These are phyloP conservation scores for Cyprinodon brontotheroides DNA, from an alignment of 2,113 vertebrate genomes.

Conservation along the genomic window DNA sequence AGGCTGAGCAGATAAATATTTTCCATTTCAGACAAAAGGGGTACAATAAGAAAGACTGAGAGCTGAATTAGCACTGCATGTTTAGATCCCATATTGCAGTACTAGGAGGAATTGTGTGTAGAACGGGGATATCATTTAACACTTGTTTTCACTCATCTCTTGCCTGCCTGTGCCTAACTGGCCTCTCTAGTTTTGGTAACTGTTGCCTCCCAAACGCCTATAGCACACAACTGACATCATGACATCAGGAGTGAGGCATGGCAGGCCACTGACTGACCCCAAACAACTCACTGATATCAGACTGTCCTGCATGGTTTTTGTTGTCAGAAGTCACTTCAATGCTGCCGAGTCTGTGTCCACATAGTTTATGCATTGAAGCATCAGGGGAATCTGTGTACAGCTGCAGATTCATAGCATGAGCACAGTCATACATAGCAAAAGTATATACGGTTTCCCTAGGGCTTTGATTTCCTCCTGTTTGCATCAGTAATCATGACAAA, in stretches of 20 bases:
- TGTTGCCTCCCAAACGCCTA: constrained; percentile 38
- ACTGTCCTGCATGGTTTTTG: constrained; percentile 33
- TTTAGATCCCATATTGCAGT: constrained; percentile 11
- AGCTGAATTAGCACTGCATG: constrained; percentile 49
- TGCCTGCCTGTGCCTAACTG: constrained; percentile 30
- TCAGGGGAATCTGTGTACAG: neutral
- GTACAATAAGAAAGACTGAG: constrained; percentile 45
- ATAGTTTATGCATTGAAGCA: constrained; percentile 8
- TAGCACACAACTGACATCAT: constrained; percentile 54
- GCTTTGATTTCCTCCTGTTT: neutral
- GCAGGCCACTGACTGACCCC: constrained; percentile 40
- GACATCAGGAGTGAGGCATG: constrained; percentile 59
- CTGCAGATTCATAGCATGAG: neutral
- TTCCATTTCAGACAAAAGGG: constrained; percentile 40
- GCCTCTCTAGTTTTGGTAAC: constrained; percentile 33
- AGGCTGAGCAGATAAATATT: constrained; percentile 36
- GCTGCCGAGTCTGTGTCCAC: constrained; percentile 36
- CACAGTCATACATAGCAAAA: too few relatives aligned
- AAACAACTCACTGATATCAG: constrained; percentile 40
- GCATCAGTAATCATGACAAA: neutral
- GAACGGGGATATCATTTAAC: constrained; percentile 43
- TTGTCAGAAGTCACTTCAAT: neutral
- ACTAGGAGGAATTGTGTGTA: constrained; percentile 21
- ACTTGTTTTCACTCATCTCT: constrained; percentile 43
- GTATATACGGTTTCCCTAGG: too few relatives aligned